Percentiles rank a stretch among this genome's conserved stretches.
These are phyloP conservation scores for Drosophila oshimai DNA, from an alignment of 1,140 invertebrate genomes.

Conservation along the genomic window DNA sequence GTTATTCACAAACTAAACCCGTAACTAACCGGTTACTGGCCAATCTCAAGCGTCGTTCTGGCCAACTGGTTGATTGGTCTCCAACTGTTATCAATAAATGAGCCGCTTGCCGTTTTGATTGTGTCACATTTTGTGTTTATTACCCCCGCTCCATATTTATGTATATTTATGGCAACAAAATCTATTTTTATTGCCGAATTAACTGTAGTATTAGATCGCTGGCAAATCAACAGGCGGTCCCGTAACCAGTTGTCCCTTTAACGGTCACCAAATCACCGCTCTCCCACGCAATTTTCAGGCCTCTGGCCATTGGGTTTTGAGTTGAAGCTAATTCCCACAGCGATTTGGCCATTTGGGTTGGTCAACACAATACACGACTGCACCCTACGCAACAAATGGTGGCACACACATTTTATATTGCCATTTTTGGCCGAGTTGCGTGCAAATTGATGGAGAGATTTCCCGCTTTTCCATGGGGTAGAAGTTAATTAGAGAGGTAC, in stretches of 20 bases:
- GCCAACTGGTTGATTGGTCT: slow-evolving; percentile 50
- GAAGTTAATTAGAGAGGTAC: slow-evolving; percentile 25
- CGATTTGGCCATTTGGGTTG: slow-evolving; percentile 24
- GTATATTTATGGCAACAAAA: slow-evolving; percentile 67
- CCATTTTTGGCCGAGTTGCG: slow-evolving; percentile 33
- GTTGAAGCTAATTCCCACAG: slow-evolving; percentile 20
- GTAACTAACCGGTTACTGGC: slow-evolving; percentile 23
- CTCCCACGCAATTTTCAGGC: slow-evolving; percentile 31
- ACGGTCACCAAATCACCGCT: slow-evolving; percentile 4
- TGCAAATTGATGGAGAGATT: slow-evolving; percentile 35
- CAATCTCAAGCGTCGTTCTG: slow-evolving; percentile 18
- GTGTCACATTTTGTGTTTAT: slow-evolving; percentile 73
- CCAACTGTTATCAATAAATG: slow-evolving; percentile 72
- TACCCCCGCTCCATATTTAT: slow-evolving; percentile 52
- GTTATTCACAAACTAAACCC: slow-evolving; percentile 4
- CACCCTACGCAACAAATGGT: slow-evolving; percentile 32
- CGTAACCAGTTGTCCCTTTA: slow-evolving; percentile 47
- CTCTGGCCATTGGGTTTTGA: slow-evolving; percentile 23
- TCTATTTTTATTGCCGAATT: slow-evolving; percentile 66
- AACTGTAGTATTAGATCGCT: slow-evolving; percentile 54
- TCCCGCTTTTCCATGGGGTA: neutral
- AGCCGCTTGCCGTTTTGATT: slow-evolving; percentile 57
- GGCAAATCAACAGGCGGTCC: slow-evolving; percentile 43
- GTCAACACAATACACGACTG: slow-evolving; percentile 4
- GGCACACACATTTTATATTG: slow-evolving; percentile 15